Percentiles rank a stretch among this genome's conserved stretches.
These are phyloP conservation scores for Synergus gifuensis DNA, from an alignment of 2,888 invertebrate genomes.

Conservation along the genomic window DNA sequence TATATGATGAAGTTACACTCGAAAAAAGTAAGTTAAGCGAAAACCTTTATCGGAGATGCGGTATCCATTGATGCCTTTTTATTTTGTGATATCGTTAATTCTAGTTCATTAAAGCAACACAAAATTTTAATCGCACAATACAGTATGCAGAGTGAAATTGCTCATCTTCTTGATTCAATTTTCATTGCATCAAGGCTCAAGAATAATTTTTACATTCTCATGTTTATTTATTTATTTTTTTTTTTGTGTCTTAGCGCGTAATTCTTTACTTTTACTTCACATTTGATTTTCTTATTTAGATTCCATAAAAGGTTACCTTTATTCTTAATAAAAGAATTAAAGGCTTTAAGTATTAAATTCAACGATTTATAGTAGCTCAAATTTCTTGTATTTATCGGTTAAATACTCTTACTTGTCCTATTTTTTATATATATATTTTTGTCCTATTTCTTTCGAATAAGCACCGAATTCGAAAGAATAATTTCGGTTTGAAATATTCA, in stretches of 20 bases:
- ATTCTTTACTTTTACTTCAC: not conserved
- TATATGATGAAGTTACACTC: conserved; percentile 48
- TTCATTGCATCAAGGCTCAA: conserved; percentile 42
- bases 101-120: conserved; percentile 61
- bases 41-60: conserved; percentile 41
- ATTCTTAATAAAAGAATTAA: not conserved
- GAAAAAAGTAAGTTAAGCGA: conserved; percentile 37
- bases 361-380: not conserved
- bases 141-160: conserved; percentile 66
- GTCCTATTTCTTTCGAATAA: not conserved
- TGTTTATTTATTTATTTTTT: not conserved
- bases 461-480: not conserved
- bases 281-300: not conserved
- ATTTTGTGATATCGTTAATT: conserved; percentile 72
- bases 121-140: conserved; percentile 51
- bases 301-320: not conserved
- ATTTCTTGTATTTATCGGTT: not conserved
- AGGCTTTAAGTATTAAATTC: not conserved
- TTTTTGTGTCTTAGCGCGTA: not conserved
- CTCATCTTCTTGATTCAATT: conserved; percentile 55
- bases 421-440: not conserved
- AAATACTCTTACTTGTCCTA: not conserved
- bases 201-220: not conserved
- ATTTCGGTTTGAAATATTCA: not conserved
- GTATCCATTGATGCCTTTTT: conserved; percentile 60